phyloP scores from a whole-genome alignment of 2,797 vertebrate species.

The Pseudochaenichthys georgianus region DNA sequence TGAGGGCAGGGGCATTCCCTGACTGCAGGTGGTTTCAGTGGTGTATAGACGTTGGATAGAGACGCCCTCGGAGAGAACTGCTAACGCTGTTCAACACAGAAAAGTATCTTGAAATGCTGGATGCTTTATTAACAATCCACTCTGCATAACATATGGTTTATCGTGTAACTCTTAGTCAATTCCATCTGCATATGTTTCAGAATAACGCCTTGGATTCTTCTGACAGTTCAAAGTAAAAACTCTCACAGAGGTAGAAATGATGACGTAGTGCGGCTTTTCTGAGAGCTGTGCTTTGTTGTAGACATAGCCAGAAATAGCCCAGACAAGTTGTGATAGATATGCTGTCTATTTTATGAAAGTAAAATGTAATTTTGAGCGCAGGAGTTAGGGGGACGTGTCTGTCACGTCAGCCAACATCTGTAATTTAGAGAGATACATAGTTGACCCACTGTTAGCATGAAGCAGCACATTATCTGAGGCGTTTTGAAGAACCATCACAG shows the following conservation, averaged over 20 bases:
- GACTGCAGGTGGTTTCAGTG: slow-evolving; percentile 51
- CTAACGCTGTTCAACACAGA: neutral
- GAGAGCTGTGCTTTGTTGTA: neutral
- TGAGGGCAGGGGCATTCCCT: slow-evolving; percentile 43
- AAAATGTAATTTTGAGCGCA: neutral
- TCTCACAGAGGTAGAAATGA: neutral
- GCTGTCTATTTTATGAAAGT: too few species aligned
- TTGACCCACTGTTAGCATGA: slow-evolving; percentile 1
- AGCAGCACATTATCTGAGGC: slow-evolving; percentile 12
- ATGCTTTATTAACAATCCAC: neutral
- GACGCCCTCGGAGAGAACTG: neutral
- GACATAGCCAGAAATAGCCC: too few species aligned
- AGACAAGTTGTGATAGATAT: too few species aligned
- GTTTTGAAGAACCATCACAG: neutral
- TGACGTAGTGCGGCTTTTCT: neutral
- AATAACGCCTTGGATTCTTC: too few species aligned
- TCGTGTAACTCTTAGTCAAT: neutral
- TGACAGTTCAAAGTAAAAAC: too few species aligned
- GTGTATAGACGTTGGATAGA: slow-evolving; percentile 1
- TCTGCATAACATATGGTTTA: neutral
- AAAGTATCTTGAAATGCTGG: neutral
- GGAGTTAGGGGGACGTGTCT: neutral
- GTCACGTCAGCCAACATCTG: neutral
- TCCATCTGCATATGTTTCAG: neutral
- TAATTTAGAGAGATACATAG: slow-evolving; percentile 17